These are phyloP conservation scores for Metaphire vulgaris DNA, from an alignment of 1,140 invertebrate species.

Conservation along the genomic window DNA sequence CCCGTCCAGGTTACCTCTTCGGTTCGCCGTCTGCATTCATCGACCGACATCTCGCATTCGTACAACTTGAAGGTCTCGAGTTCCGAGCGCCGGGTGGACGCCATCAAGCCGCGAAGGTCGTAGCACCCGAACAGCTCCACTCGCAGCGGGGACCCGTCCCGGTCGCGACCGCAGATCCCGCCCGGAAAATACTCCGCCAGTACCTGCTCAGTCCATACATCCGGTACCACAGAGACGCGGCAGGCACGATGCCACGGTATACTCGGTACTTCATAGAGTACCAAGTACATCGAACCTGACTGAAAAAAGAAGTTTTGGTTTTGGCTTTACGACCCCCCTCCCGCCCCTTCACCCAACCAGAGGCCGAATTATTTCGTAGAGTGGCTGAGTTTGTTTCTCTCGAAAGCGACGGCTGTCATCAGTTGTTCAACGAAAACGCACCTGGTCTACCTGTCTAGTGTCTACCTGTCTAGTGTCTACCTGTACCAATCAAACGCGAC, in stretches of 20 bases:
- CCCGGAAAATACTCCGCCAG: conserved; percentile 67
- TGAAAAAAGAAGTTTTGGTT: not conserved
- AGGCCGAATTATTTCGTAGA: not conserved
- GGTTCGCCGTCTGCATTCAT: conserved; percentile 36
- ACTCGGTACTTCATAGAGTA: too few species aligned
- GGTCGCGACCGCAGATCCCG: conserved; percentile 71
- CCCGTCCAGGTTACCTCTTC: too few species aligned
- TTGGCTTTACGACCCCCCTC: not conserved
- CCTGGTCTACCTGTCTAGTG: too few species aligned
- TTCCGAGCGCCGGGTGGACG: conserved; percentile 66
- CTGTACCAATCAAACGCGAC: too few species aligned
- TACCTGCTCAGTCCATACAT: conserved; percentile 33
- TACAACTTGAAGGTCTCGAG: conserved; percentile 44
- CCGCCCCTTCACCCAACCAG: too few species aligned
- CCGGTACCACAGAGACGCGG: too few species aligned
- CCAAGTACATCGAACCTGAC: too few species aligned
- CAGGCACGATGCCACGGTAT: not conserved
- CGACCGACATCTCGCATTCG: conserved; percentile 39
- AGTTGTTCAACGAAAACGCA: too few species aligned
- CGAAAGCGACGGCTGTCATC: too few species aligned
- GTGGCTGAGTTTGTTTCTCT: too few species aligned
- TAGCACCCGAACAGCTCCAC: conserved; percentile 49
- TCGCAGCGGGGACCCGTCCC: conserved; percentile 67
- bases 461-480: too few species aligned
- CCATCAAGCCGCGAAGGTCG: conserved; percentile 64